Evolutionary conservation across 2,888 invertebrate species (phyloP), one percentile per base, ranked within the genome.

Genomic region (Crioceris asparagi): DNA sequence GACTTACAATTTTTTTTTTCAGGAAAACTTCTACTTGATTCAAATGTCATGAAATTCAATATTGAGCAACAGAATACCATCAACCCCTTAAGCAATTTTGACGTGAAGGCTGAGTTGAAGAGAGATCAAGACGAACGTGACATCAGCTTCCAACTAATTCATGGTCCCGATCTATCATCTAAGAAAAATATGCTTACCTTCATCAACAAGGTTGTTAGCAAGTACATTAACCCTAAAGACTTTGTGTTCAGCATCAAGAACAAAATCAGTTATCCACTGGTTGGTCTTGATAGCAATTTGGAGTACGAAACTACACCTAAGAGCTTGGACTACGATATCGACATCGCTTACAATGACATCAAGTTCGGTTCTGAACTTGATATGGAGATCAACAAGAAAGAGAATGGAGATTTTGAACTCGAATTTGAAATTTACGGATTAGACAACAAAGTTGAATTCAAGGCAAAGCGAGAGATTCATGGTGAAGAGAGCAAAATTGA

Each of bases 121-220:
- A 36, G 32, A 21, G 39, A 47, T 19, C 18, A 18, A 4, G 40
- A 42, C 2, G 45, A 52, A 17, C 41, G 49, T 17, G 53, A 55
- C 16, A 53, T 46, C 29, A 45, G 37, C 27, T 35, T 56, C 26
- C 56, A 73, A 25, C 49, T 83, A 7, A 60, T 70, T 15, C 79
- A 81, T 52, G 79, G 80, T 1, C 61, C 66, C 1, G 79, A 82
- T 49, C 64, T 75, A 7, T 67, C 69, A 8, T 72, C 73, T 21
- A 63, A 71, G 26, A 62, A 63, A 16, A 73, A 76, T 45, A 68
- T 71, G 11, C 49, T 81, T 1, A 68, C 69, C 1, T 35, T 78
- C 3, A 47, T 50, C 16, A 51, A 46, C 35, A 38, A 47, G 18
- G 10, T 50, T 3, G 44, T 44, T 21, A 50, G 46, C 15, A 46